Evolutionary conservation across 2,888 invertebrate species (phyloP).

Genomic region (Bellardia pandia): DNA sequence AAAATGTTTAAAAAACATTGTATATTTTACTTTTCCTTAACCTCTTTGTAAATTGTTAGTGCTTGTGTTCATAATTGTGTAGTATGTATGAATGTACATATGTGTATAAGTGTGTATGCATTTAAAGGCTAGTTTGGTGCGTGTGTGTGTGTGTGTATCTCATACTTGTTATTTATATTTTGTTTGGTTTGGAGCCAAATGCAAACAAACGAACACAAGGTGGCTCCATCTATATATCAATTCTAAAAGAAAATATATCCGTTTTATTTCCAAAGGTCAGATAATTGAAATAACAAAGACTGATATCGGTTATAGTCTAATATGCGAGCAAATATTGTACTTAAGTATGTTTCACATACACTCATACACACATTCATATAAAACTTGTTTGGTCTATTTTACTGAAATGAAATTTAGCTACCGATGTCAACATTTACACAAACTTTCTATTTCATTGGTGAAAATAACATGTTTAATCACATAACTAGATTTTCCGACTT

Average conservation of each 20-base stretch:
- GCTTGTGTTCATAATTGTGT: conserved; percentile 22
- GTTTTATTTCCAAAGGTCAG: neutral
- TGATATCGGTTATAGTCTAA: too few relatives aligned
- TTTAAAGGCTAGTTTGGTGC: neutral
- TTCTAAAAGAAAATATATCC: neutral
- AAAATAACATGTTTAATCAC: too few relatives aligned
- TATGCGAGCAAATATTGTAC: too few relatives aligned
- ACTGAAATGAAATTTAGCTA: too few relatives aligned
- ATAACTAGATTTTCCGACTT: too few relatives aligned
- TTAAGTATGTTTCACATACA: too few relatives aligned
- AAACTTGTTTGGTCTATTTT: too few relatives aligned
- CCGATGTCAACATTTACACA: too few relatives aligned
- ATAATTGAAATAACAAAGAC: neutral
- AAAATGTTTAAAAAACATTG: conserved; percentile 33
- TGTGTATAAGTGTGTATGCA: conserved; percentile 4
- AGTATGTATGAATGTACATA: too few relatives aligned
- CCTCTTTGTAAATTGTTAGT: conserved; percentile 7
- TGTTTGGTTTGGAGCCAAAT: conserved; percentile 29
- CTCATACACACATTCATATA: too few relatives aligned
- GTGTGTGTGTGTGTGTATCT: conserved; percentile 18
- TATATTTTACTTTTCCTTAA: conserved; percentile 30
- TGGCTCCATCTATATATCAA: conserved; percentile 69
- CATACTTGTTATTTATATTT: neutral
- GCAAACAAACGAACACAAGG: conserved; percentile 9
- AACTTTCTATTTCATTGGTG: too few relatives aligned